Evolutionary conservation across 2,888 invertebrate genomes (phyloP).

Genomic region (Ptilodon capucinus): DNA sequence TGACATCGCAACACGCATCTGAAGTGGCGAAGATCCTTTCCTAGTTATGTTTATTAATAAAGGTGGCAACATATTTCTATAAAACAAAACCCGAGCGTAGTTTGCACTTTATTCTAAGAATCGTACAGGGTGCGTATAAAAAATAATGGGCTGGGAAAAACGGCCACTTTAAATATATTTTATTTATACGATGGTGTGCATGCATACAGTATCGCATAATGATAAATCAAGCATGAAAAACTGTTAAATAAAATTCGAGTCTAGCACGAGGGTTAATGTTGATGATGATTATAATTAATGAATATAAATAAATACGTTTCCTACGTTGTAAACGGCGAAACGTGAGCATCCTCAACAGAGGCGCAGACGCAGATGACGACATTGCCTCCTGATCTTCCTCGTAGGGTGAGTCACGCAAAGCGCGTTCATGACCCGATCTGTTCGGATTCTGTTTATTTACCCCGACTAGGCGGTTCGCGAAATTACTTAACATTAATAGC

Average conservation of each 20-base stretch:
- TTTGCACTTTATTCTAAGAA: conserved; percentile 11
- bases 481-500: conserved; percentile 47
- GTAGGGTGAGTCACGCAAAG: conserved; percentile 65
- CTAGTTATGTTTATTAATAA: conserved; percentile 17
- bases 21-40: conserved; percentile 21
- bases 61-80: conserved; percentile 10
- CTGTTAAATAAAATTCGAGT: conserved; percentile 23
- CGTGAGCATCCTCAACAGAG: conserved; percentile 43
- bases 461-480: conserved; percentile 39
- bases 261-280: conserved; percentile 10
- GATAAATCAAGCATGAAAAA: conserved; percentile 17
- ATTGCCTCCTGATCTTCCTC: conserved; percentile 74
- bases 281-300: conserved; percentile 5
- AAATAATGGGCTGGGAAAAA: neutral
- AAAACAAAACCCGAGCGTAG: conserved; percentile 11
- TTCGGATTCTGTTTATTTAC: conserved; percentile 66
- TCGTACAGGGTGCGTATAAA: neutral
- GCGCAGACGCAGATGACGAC: conserved; percentile 61
- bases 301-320: conserved; percentile 30
- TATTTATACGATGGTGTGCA: neutral
- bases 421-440: conserved; percentile 68
- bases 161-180: neutral
- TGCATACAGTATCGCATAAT: conserved; percentile 11
- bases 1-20: conserved; percentile 31
- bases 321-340: conserved; percentile 42